These are phyloP conservation scores for Trogon surrucura DNA, from an alignment of 2,113 vertebrate species.

Conservation along the genomic window DNA sequence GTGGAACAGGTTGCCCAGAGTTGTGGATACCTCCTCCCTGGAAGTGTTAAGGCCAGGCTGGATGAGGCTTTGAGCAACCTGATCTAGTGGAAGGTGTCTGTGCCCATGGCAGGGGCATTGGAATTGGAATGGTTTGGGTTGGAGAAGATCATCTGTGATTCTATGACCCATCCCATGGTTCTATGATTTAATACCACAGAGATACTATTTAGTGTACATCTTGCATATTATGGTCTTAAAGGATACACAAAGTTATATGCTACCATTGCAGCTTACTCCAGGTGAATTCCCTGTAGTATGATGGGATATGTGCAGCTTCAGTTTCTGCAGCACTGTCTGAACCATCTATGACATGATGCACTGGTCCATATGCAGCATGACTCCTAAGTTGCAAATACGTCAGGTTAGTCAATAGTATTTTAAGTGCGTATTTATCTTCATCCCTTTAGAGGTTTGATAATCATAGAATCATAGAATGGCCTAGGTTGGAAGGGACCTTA, in stretches of 20 bases:
- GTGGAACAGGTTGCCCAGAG: not conserved
- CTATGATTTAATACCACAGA: not conserved
- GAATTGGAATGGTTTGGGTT: not conserved
- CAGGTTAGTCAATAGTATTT: not conserved
- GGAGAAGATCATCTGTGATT: not conserved
- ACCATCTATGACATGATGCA: not conserved
- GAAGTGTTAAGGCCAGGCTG: not conserved
- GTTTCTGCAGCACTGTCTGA: not conserved
- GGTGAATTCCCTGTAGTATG: not conserved
- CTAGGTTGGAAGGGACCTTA: too few relatives aligned
- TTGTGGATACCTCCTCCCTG: not conserved
- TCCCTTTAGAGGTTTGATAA: not conserved
- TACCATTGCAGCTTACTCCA: not conserved
- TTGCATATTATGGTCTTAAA: not conserved
- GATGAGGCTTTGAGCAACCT: not conserved
- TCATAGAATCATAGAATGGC: too few relatives aligned
- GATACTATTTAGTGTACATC: not conserved
- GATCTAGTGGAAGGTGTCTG: not conserved
- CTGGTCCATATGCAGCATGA: not conserved
- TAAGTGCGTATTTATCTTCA: not conserved
- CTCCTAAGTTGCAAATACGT: not conserved
- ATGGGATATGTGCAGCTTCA: rapidly evolving
- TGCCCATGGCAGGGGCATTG: rapidly evolving
- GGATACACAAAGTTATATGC: not conserved
- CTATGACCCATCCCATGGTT: not conserved